Base-by-base conservation (phyloP, 2,797 vertebrate genomes). In the Scleropages formosus region DNA sequence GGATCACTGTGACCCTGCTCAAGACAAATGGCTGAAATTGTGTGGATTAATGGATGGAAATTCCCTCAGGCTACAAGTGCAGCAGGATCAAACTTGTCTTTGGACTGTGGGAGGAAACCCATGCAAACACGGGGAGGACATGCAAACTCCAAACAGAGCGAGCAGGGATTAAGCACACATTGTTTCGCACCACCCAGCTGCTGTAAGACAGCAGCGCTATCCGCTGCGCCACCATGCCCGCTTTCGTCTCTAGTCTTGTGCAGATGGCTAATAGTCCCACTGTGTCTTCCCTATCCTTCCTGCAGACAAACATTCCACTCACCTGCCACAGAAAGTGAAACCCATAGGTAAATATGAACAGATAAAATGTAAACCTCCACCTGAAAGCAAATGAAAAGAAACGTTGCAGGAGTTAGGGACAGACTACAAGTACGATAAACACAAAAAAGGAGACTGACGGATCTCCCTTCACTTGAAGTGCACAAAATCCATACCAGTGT, bases 361-460 rank as follows among this genome's bases (percentile, higher is more conserved):
- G 91, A 92, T 96, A 98, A 94, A 97, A 98, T 82, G 93, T 94
- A 91, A 98, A 95, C 91, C 95, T 94, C 97, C 97, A 98, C 96
- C 97, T 99, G 79, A 26, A 51, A 26, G 12, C 44, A 66, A 26
- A 49, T 53, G 59, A 61, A 31, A 18, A 75, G 20, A 47, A 51
- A 61, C 16, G 58, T 39, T 22, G 47, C 60, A 51, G 58, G 39
- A 22, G 9, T 27, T 58, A 49, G 31, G 44, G 27, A 15, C n/a
- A 6, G 59, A 61, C 4, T 20, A n/a, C 1, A 31, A 24, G n/a
- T 31, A 22, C 20, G 27, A 26, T n/a, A 26, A 56, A 56, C n/a
- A 56, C 53, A 56, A 10, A 56, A 11, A 56, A 56, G 11, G 53
- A 56, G 56, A 56, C 12, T 56, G 9, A 12, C 53, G 56, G 18